These are phyloP conservation scores for Tetragnatha versicolor DNA, from an alignment of 1,140 invertebrate genomes.

Conservation along the genomic window DNA sequence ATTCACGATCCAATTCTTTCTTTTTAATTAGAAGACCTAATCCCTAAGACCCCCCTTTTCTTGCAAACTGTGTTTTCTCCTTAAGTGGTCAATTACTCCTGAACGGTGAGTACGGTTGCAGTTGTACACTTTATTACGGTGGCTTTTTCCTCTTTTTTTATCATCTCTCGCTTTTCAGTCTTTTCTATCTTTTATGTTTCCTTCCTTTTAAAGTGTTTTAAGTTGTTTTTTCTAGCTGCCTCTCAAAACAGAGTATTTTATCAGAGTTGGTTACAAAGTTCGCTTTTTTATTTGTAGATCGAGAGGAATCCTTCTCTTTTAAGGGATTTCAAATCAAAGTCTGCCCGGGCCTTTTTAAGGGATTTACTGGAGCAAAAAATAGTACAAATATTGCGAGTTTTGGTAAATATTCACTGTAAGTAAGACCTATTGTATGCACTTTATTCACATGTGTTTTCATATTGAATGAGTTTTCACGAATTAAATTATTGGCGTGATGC, in stretches of 20 bases:
- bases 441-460: too few species aligned
- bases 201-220: constrained; percentile 40
- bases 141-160: background rate
- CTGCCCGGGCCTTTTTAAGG: too few species aligned
- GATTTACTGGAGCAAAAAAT: too few species aligned
- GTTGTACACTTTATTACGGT: constrained; percentile 23
- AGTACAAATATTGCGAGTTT: too few species aligned
- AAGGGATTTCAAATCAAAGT: too few species aligned
- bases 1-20: constrained; percentile 38
- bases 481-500: too few species aligned
- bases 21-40: constrained; percentile 50
- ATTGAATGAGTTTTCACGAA: too few species aligned
- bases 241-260: constrained; percentile 22
- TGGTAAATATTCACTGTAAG: too few species aligned
- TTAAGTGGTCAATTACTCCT: constrained; percentile 48
- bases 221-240: background rate
- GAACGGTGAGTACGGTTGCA: background rate
- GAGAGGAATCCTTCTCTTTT: too few species aligned
- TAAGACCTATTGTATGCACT: too few species aligned
- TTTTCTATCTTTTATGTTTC: constrained; percentile 42
- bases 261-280: constrained; percentile 17
- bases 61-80: constrained; percentile 34
- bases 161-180: constrained; percentile 23
- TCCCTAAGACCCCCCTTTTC: constrained; percentile 18
- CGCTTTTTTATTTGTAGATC: constrained; percentile 22